Conservation (phyloP, 2,888 invertebrate genomes). For the Thyatira batis region DNA sequence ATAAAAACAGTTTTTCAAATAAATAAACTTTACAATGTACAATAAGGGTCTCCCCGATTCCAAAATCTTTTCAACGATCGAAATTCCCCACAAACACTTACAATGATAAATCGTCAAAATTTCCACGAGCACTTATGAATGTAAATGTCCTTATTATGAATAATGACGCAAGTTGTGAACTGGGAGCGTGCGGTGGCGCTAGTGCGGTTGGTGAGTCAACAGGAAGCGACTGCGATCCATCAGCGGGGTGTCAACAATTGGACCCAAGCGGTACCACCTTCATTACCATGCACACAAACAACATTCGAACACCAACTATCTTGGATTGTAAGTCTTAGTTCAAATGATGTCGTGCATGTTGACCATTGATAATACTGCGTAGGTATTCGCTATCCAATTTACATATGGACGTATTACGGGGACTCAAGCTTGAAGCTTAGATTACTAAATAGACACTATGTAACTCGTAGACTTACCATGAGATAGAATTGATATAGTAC, state of each 20-base stretch:
- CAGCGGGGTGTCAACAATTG: slow-evolving; percentile 41
- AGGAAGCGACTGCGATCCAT: slow-evolving; percentile 40
- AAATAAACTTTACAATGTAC: neutral
- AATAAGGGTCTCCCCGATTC: too few species aligned
- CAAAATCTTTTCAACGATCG: neutral
- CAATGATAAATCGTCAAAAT: slow-evolving; percentile 10
- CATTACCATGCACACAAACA: slow-evolving; percentile 21
- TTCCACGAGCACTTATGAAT: slow-evolving; percentile 33
- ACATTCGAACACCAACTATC: slow-evolving; percentile 12
- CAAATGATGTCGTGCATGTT: neutral
- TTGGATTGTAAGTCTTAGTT: slow-evolving; percentile 7
- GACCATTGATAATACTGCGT: too few species aligned
- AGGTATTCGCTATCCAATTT: too few species aligned
- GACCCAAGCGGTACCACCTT: slow-evolving; percentile 22
- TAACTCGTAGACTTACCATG: too few species aligned
- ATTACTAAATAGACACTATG: too few species aligned
- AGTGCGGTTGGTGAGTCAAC: slow-evolving; percentile 35
- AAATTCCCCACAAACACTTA: neutral
- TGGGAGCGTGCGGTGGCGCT: slow-evolving; percentile 27
- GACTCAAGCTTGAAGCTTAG: too few species aligned
- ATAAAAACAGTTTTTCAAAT: too few species aligned
- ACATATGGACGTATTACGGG: neutral
- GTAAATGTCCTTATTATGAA: slow-evolving; percentile 54
- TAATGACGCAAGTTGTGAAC: slow-evolving; percentile 61
- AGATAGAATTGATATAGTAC: too few species aligned